A percentile compares a stretch with the other conserved stretches of the same genome.
Evolutionary conservation across 2,888 invertebrate genomes (phyloP).

Genomic region (Epistrophe grossulariae): DNA sequence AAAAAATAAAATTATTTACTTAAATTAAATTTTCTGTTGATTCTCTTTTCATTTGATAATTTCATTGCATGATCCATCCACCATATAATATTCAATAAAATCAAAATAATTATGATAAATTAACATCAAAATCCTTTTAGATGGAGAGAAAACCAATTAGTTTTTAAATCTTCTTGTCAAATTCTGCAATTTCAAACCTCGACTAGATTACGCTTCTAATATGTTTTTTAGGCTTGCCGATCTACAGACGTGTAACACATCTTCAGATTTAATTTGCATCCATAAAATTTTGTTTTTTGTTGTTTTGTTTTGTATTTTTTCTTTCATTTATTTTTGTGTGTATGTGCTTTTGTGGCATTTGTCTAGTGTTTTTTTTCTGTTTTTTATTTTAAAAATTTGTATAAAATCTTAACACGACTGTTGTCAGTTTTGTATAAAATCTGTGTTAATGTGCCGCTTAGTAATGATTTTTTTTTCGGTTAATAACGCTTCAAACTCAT

Average conservation of each 20-base stretch:
- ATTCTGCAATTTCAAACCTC: slow-evolving; percentile 62
- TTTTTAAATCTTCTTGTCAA: slow-evolving; percentile 72
- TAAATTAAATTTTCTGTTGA: slow-evolving; percentile 68
- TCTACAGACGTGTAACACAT: slow-evolving; percentile 65
- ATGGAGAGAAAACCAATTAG: slow-evolving; percentile 73
- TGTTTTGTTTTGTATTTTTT: slow-evolving; percentile 40
- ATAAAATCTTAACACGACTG: slow-evolving; percentile 24
- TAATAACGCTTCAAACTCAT: slow-evolving; percentile 67
- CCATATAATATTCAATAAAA: slow-evolving; percentile 37
- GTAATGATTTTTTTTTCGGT: slow-evolving; percentile 47
- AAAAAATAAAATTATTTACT: slow-evolving; percentile 53
- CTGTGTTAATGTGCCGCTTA: slow-evolving; percentile 65
- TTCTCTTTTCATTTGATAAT: slow-evolving; percentile 74
- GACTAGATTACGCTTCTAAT: slow-evolving; percentile 50
- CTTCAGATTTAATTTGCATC: slow-evolving; percentile 75
- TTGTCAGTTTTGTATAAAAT: slow-evolving; percentile 55
- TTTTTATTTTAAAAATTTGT: slow-evolving; percentile 29
- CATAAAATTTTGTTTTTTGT: slow-evolving; percentile 66
- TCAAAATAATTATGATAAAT: slow-evolving; percentile 34
- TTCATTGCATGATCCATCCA: slow-evolving; percentile 75
- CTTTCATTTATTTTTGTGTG: slow-evolving; percentile 38
- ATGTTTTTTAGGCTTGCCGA: slow-evolving; percentile 51
- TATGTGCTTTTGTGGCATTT: slow-evolving; percentile 71
- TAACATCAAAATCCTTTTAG: slow-evolving; percentile 61
- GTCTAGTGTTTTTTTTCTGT: slow-evolving; percentile 59